Percentiles rank a stretch among this genome's conserved stretches.
Evolutionary conservation across 1,140 invertebrate genomes (phyloP).

Genomic region (Pseudomyrmex gracilis): DNA sequence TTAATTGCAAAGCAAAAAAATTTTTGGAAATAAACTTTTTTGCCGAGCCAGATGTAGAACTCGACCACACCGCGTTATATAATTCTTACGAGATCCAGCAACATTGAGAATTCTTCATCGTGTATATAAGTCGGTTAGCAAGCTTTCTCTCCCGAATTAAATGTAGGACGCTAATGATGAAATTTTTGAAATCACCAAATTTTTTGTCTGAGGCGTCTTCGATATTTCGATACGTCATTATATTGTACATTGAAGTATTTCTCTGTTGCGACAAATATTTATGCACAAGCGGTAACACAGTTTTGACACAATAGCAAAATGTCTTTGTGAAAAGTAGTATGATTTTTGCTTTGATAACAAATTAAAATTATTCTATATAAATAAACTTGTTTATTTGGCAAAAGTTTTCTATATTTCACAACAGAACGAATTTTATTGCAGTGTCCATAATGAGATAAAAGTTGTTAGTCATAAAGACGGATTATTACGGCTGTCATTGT

Average conservation of each 20-base stretch:
- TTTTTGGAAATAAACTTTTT: background rate
- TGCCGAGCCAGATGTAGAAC: background rate
- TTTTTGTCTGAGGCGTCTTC: background rate
- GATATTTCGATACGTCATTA: background rate
- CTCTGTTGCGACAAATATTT: background rate
- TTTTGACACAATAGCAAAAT: no score
- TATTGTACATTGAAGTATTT: background rate
- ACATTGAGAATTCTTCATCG: conserved; percentile 39
- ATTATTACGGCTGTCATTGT: no score
- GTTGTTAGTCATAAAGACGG: no score
- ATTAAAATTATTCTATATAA: no score
- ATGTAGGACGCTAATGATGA: conserved; percentile 44
- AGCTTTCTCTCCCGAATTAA: conserved; percentile 57
- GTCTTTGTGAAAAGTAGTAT: no score
- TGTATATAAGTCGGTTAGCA: conserved; percentile 27
- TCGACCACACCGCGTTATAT: conserved; percentile 21
- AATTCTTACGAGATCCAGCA: conserved; percentile 35
- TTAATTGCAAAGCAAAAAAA: background rate
- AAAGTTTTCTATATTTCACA: no score
- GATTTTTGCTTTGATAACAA: no score
- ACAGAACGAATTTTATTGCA: no score
- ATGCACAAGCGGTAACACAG: no score
- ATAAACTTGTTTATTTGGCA: no score
- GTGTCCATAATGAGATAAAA: no score
- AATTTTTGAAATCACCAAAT: conserved; percentile 38